A percentile compares a stretch with the other conserved stretches of the same genome.
Evolutionary conservation across 2,888 invertebrate species (phyloP).

Genomic region (Agrilus mali): DNA sequence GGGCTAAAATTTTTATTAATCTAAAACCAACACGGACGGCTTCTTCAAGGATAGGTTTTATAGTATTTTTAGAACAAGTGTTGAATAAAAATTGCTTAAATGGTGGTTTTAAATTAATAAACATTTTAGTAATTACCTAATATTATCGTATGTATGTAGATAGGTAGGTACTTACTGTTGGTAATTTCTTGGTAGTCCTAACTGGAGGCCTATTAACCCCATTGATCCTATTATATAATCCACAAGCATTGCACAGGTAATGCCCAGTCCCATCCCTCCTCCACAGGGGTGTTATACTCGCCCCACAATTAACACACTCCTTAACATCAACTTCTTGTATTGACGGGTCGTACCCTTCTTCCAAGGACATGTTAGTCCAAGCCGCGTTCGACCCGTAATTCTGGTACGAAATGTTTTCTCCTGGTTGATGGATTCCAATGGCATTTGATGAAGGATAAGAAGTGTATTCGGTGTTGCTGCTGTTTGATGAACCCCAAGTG

Average conservation of each 20-base stretch:
- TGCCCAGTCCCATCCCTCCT: slow-evolving; percentile 76
- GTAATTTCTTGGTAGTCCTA: slow-evolving; percentile 51
- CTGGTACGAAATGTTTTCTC: slow-evolving; percentile 7
- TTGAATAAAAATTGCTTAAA: no score
- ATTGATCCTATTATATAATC: slow-evolving; percentile 46
- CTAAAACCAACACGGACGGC: no score
- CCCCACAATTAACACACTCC: slow-evolving; percentile 57
- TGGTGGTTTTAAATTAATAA: no score
- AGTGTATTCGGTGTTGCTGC: slow-evolving; percentile 8
- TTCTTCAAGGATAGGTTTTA: no score
- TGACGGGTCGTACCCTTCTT: slow-evolving; percentile 25
- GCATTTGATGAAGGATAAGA: slow-evolving; percentile 7
- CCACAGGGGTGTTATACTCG: slow-evolving; percentile 66
- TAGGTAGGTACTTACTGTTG: slow-evolving; percentile 43
- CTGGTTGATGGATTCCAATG: slow-evolving; percentile 5
- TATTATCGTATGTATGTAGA: no score
- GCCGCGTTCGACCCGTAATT: slow-evolving; percentile 3
- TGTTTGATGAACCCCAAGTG: slow-evolving; percentile 15
- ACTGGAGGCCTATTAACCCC: slow-evolving; percentile 67
- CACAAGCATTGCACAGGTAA: slow-evolving; percentile 79
- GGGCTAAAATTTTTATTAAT: no score
- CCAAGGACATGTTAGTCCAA: slow-evolving; percentile 4
- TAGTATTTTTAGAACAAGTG: no score
- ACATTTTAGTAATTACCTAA: no score
- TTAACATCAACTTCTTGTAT: slow-evolving; percentile 44